These are phyloP conservation scores for Apis dorsata DNA, from an alignment of 1,140 invertebrate genomes.

Conservation along the genomic window DNA sequence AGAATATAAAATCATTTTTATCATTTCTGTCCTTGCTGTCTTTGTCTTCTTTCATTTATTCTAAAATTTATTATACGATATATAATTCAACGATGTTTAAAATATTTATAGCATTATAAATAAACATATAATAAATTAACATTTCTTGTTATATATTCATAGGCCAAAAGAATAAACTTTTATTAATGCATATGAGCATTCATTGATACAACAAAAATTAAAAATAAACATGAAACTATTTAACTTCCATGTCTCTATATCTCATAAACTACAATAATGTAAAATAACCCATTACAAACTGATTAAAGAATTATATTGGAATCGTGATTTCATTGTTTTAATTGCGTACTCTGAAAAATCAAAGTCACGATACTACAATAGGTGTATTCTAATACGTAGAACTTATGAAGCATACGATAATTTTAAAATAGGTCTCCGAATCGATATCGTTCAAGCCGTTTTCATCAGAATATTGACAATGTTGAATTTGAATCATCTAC, in stretches of 20 bases:
- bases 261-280: background rate
- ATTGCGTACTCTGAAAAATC: background rate
- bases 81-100: too few relatives aligned
- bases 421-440: background rate
- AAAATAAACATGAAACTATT: background rate
- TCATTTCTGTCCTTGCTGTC: too few relatives aligned
- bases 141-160: too few relatives aligned
- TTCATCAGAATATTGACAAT: background rate
- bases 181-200: too few relatives aligned
- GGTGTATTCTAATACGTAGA: background rate
- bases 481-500: constrained; percentile 14
- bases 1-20: too few relatives aligned
- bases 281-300: background rate
- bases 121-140: too few relatives aligned
- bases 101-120: too few relatives aligned
- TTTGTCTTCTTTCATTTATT: too few relatives aligned
- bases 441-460: background rate
- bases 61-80: too few relatives aligned
- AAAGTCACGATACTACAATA: background rate
- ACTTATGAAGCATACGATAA: background rate
- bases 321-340: background rate
- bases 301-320: background rate
- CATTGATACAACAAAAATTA: too few relatives aligned
- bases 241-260: background rate
- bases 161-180: too few relatives aligned